These are phyloP conservation scores for Chloebia gouldiae DNA, from an alignment of 2,113 vertebrate genomes.

Conservation along the genomic window DNA sequence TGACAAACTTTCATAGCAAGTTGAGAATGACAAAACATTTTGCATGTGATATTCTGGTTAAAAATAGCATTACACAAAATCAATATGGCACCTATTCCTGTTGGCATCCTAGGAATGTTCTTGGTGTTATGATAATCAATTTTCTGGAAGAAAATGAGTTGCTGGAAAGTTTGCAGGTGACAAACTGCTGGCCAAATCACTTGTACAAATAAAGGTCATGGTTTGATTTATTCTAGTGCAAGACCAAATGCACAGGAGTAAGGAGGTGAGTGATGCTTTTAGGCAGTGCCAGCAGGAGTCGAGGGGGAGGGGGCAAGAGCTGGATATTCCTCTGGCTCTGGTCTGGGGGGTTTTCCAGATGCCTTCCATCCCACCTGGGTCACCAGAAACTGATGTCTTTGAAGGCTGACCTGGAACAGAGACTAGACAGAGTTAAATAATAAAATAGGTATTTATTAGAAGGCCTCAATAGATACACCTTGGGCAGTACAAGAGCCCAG, in stretches of 20 bases:
- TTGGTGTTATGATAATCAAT: not conserved
- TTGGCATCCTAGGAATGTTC: not conserved
- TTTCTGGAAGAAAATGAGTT: not conserved
- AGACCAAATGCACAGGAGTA: not conserved
- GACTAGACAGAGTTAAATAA: not conserved
- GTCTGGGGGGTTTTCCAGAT: not conserved
- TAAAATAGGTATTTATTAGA: not conserved
- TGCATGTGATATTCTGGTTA: not conserved
- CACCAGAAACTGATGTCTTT: not conserved
- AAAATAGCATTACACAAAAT: slow-evolving; percentile 4
- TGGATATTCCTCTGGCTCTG: not conserved
- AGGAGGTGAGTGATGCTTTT: not conserved
- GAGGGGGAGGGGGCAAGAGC: not conserved
- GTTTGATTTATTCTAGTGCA: not conserved
- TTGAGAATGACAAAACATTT: not conserved
- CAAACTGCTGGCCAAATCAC: not conserved
- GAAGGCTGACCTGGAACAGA: not conserved
- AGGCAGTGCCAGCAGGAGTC: not conserved
- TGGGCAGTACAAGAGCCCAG: not conserved
- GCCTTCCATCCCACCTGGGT: not conserved
- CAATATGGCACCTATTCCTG: not conserved
- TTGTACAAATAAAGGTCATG: not conserved
- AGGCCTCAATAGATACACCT: not conserved
- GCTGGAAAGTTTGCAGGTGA: not conserved
- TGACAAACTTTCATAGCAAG: not conserved